Base-by-base conservation (phyloP, 2,113 vertebrate genomes). In the Forbesichthys agassizii region DNA sequence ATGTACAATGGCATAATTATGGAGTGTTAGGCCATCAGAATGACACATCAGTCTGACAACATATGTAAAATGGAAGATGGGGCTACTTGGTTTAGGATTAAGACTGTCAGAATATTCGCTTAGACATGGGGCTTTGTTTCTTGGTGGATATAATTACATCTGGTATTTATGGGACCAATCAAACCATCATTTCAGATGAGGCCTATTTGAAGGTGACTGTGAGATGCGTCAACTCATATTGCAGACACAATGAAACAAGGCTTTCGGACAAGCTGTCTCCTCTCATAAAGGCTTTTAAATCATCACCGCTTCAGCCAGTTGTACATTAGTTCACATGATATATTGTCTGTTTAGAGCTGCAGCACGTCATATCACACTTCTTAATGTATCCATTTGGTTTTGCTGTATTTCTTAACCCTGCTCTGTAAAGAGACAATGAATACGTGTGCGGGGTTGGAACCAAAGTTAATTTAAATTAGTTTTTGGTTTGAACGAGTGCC, bases 121-220 rank as follows among this genome's bases (percentile, higher is more conserved):
- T 73, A 72, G 83, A 56, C 79, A 83, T 88, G 82, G 65, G 76
- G 74, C 83, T 74, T 88, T 88, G 84, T 85, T 80, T 88, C 68
- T 71, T 62, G 73, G 55, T 42, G 79, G 80, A 84, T 90, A 83
- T 90, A 90, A 92, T 92, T 89, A 87, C 76, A 79, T 83, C 47
- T 64, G 79, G 77, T 89, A 88, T 92, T 90, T 91, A 91, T 85
- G 89, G 84, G 80, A 64, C 60, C 89, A 86, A 88, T 91, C 88
- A 88, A 88, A 84, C 82, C 75, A 88, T 90, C 84, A 85, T 84
- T 84, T 78, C 78, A 80, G 79, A 86, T 64, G 68, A 71, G 78
- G 78, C 61, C 81, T 65, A 11, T 88, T 79, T 89, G 90, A 90
- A 92, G 91, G 90, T 93, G 91, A 92, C 92, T 91, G 82, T n/a